Evolutionary conservation across 1,140 invertebrate genomes (phyloP), one percentile per base, ranked within the genome.

Genomic region (Trypoxylus dichotomus): DNA sequence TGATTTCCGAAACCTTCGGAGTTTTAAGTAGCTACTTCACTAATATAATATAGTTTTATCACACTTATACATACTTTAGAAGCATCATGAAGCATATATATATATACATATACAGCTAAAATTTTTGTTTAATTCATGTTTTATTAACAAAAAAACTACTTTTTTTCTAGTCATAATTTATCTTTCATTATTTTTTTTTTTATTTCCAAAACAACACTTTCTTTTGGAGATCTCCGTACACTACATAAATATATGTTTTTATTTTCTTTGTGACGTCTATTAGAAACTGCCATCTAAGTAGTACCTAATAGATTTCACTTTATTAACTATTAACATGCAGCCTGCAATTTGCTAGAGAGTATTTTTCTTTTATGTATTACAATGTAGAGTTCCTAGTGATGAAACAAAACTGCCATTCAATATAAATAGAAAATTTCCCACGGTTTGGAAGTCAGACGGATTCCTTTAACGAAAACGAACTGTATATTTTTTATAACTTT

Each of bases 401-500:
- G 60, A 63, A 63, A 63, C 60, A 63, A 63, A 63, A 63, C 60
- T 63, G 60, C 60, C 60, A 63, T 24, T 63, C 60, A 63, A 27
- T 24, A 63, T 24, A 63, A 8, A 63, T 63, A 63, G 25, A 63
- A 63, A 63, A 27, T 21, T 7, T n/a, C 25, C 60, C 19, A 24
- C 2, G 2, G 25, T 63, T 21, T 11, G 60, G 60, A 24, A 63
- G 24, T 63, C 13, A 24, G 19, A 63, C 24, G 60, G 60, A 63
- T 11, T 10, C 21, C 60, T 63, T 21, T 63, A 74, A 47, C 21
- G 73, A 74, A 74, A 43, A 37, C 19, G 41, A 74, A 74, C 43
- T 42, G 43, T 43, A 74, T 74, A 74, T 74, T 74, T 74, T 74
- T 74, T 42, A 74, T 74, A 43, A 74, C 43, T 43, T 74, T 74